These are phyloP conservation scores for Sclerurus mexicanus DNA, from an alignment of 2,113 vertebrate species.

Conservation along the genomic window DNA sequence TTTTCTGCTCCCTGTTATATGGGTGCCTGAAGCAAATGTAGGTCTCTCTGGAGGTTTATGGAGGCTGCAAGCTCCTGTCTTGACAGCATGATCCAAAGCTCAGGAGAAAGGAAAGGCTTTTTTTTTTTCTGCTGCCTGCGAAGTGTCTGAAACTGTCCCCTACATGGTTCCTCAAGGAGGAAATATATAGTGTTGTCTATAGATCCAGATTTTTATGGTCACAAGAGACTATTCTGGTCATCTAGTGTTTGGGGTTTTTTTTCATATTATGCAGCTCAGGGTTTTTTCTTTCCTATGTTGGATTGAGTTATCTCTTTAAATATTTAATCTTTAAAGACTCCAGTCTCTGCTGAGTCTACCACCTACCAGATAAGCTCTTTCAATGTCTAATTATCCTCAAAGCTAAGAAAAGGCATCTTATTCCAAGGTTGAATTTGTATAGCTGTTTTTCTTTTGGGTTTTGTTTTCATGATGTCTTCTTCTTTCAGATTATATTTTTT, in stretches of 20 bases:
- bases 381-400: neutral
- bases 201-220: neutral
- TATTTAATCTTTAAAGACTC: neutral
- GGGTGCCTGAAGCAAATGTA: neutral
- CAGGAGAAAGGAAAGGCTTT: neutral
- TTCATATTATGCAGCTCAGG: neutral
- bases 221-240: neutral
- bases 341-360: neutral
- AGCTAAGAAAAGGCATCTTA: neutral
- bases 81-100: neutral
- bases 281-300: neutral
- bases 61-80: neutral
- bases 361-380: conserved; percentile 7
- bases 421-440: neutral
- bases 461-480: neutral
- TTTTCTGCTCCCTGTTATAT: neutral
- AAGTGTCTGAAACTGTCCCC: neutral
- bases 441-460: neutral
- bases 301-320: neutral
- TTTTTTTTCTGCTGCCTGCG: neutral
- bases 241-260: neutral
- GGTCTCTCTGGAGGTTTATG: rapidly evolving
- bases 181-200: neutral
- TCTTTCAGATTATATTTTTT: neutral
- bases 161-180: neutral